These are phyloP conservation scores for Nemotelus pantherinus DNA, from an alignment of 2,888 invertebrate species.

Conservation along the genomic window DNA sequence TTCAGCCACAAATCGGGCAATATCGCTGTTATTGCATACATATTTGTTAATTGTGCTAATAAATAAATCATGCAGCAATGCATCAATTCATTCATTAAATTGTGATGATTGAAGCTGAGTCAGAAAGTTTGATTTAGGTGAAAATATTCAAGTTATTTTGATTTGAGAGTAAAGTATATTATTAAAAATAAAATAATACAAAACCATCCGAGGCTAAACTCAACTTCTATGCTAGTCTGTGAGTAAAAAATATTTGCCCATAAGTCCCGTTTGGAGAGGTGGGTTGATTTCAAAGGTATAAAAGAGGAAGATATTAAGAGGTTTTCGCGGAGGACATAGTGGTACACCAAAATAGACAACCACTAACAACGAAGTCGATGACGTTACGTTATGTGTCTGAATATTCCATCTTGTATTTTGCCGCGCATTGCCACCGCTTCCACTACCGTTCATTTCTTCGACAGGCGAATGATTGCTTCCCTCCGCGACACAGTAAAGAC, in stretches of 20 bases:
- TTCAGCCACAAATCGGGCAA: neutral
- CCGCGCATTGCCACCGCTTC: neutral
- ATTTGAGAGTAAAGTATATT: too few species aligned
- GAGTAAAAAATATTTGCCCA: too few species aligned
- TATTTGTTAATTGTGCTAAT: neutral
- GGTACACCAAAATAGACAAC: conserved; percentile 54
- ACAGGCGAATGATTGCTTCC: neutral
- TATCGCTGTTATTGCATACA: neutral
- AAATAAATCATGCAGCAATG: too few species aligned
- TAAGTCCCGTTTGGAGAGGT: neutral
- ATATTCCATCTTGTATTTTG: conserved; percentile 49
- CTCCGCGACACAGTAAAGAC: conserved; percentile 4
- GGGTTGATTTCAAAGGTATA: conserved; percentile 28
- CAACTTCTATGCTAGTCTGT: too few species aligned
- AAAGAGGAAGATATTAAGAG: conserved; percentile 50
- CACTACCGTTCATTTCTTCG: too few species aligned
- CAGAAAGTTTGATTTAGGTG: too few species aligned
- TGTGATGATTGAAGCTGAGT: too few species aligned
- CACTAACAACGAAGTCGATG: conserved; percentile 53
- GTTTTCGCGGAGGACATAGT: conserved; percentile 53
- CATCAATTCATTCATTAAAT: too few species aligned
- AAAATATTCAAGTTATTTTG: too few species aligned
- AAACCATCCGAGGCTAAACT: too few species aligned
- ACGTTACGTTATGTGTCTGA: conserved; percentile 51
- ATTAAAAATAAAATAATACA: too few species aligned